Evolutionary conservation across 35 echinoderm and acorn worm genomes (phyloP), one percentile per base, ranked within the genome.

Genomic region (Diadema setosum): DNA sequence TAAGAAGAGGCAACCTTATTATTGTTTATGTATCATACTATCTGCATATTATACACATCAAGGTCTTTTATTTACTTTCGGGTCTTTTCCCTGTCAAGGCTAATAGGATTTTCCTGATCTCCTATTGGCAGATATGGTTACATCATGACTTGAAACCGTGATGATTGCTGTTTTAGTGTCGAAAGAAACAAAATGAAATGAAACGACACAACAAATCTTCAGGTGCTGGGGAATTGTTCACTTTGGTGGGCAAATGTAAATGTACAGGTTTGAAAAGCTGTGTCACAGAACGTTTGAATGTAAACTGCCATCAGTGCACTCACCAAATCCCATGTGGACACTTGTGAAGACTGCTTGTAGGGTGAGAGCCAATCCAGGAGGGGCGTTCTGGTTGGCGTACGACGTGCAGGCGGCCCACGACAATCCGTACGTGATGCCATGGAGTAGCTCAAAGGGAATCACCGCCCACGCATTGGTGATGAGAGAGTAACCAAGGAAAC

Each of bases 401-500:
- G 75, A 81, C 52, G 85, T 95, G 50, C 93, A 90, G 24, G 93
- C 90, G 49, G 96, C 93, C 92, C 92, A 99, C 3, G 90, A 88
- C 41, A 90, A 93, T 5, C 96, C 96, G 81, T 92, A 99, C 0
- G 96, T 99, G 55, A 94, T 91, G 5, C 96, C 96, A 90, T 99
- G 96, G 45, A 99, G 87, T 6, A 94, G 89, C 55, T 99, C 96
- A 84, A 99, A 85, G 39, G 93, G 93, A 42, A 99, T 39, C 5
- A 99, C 93, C 34, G 91, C 42, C 92, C 89, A 95, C 0, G 96
- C 46, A 14, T 91, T 92, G 18, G 35, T 59, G 23, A 99, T 85
- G 33, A 94, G 52, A 4, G 93, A 92, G 83, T 95, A 99, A 23
- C 83, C 92, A 3, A 86, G 58, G 80, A 94, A 94, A 40, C 92